Evolutionary conservation across 2,113 vertebrate species (phyloP), one percentile per base, ranked within the genome.

Genomic region (Festucalex cinctus): DNA sequence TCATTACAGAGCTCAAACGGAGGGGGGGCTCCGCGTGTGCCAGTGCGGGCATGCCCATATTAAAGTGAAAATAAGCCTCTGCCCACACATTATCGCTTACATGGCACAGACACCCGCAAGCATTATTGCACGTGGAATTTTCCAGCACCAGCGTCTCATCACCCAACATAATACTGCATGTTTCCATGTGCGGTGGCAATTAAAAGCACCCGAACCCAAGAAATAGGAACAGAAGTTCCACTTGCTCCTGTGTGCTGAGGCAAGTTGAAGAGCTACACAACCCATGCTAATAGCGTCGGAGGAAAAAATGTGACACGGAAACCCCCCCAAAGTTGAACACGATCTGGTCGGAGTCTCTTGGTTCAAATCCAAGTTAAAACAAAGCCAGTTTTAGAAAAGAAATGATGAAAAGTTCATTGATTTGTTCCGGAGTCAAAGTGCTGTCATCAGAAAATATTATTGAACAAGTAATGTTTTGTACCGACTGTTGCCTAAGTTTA

Each of bases 51-150:
- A 84, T 83, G 88, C 80, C 88, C 66, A 44, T 85, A 85, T 89
- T 84, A 87, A 87, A 85, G 78, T 74, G 81, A 91, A 88, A 86
- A 86, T 88, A 85, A 89, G 86, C 85, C 80, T 79, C 79, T 86
- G 85, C 86, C 86, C 85, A 89, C 86, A 89, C 83, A 88, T 88
- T 85, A 88, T 88, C 86, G 81, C 85, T 87, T 86, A 81, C 83
- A 85, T 83, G 82, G 80, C 85, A 89, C 82, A 67, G 66, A 86
- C 84, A 85, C 90, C 86, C 86, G 86, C 83, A 85, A 85, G 85
- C 88, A 84, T 83, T 81, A 88, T 87, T 81, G 77, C 74, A 46
- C n/a, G n/a, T 83, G 83, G 87, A 88, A 86, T 83, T 86, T 91
- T 91, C 87, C 85, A 86, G 85, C 16, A 73, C 85, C 74, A 75